Conservation (phyloP, 1,140 invertebrate species). For the Oryctes rhinoceros region DNA sequence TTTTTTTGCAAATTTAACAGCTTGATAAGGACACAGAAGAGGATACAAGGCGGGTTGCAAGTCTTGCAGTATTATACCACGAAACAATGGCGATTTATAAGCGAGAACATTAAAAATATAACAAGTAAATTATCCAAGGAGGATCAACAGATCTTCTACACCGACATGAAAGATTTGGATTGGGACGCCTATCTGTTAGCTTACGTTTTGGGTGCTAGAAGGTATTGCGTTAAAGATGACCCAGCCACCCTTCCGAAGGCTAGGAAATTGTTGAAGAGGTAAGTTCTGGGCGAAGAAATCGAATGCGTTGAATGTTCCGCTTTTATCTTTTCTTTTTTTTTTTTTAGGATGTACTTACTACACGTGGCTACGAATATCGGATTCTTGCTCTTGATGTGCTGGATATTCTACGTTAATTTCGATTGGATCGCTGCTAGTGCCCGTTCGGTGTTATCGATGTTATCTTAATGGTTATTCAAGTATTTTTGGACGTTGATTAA, state of each 20-base stretch:
- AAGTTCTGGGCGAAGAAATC: not conserved
- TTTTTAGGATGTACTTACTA: constrained; percentile 66
- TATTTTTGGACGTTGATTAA: not conserved
- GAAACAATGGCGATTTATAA: constrained; percentile 82
- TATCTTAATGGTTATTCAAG: not conserved
- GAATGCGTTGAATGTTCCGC: not conserved
- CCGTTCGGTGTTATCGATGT: not conserved
- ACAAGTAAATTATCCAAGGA: constrained; percentile 66
- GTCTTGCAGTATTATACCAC: constrained; percentile 88
- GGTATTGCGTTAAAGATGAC: constrained; percentile 80
- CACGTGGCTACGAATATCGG: constrained; percentile 59
- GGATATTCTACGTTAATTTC: not conserved
- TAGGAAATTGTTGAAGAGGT: constrained; percentile 66
- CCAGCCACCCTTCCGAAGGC: constrained; percentile 77
- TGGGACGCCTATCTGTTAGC: constrained; percentile 75
- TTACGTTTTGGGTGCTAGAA: constrained; percentile 78
- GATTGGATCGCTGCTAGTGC: not conserved
- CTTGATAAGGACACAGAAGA: constrained; percentile 73
- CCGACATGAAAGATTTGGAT: constrained; percentile 67
- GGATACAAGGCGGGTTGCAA: constrained; percentile 69
- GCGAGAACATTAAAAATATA: constrained; percentile 74
- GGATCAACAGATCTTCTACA: constrained; percentile 69
- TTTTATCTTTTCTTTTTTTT: constrained; percentile 52
- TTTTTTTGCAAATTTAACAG: constrained; percentile 56
- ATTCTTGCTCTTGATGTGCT: not conserved